Base-by-base conservation (phyloP, 2,888 invertebrate species). In the Cantharis rufa region DNA sequence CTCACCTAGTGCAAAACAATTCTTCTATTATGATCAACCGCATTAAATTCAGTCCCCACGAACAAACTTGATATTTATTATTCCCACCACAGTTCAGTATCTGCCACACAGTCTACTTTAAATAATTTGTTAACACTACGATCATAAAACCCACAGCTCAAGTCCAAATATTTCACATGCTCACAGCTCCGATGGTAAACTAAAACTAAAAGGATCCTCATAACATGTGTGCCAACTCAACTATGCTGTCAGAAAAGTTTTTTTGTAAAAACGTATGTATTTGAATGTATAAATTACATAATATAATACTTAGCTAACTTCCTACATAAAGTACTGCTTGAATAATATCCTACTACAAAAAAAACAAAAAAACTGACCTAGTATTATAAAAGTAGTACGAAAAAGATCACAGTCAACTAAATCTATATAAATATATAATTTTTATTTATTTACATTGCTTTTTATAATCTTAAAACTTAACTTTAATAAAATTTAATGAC, bases 401-500 rank as follows among this genome's bases (percentile, higher is more conserved):
- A 66, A 66, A 24, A 21, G 64, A 66, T 66, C 64, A 66, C 64
- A 66, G 64, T 66, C 21, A 66, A 66, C 64, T 66, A 66, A 66
- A 66, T 66, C 64, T 66, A 66, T 24, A 21, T 16, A 21, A 32
- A 32, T 32, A 13, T 32, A 13, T 32, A 4, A 13, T 66, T 66
- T 48, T 66, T 21, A 66, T 66, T 48, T 48, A 66, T 66, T 21
- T 66, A 66, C 64, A 66, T 21, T 66, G 1, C n/a, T 32, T 32
- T 64, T 64, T 64, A 16, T 64, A 64, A 64, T 64, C 18, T 66
- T 66, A 69, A 13, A 28, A 69, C 21, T 69, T 69, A 28, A 27
- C 21, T 27, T 32, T 15, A 28, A 69, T 27, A 27, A 28, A 69
- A 16, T 28, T 69, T 27, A 16, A 16, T 69, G 2, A 69, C 27